These are phyloP conservation scores for Spinus pinus DNA, from an alignment of 2,797 vertebrate species.

Conservation along the genomic window DNA sequence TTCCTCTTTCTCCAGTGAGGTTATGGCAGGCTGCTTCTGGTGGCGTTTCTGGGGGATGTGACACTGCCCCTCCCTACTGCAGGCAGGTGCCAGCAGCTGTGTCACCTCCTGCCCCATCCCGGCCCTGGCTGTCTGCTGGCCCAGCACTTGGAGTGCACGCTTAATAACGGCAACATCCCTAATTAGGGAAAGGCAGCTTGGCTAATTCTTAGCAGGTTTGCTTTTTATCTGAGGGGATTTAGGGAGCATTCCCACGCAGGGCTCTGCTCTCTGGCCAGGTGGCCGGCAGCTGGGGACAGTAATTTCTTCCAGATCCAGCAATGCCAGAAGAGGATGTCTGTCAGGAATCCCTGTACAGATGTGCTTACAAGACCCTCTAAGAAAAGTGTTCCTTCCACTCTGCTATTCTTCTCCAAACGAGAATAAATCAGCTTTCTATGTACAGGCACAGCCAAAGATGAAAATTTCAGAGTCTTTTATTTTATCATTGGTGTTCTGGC, in stretches of 20 bases:
- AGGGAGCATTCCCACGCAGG: slow-evolving; percentile 1
- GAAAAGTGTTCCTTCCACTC: background rate
- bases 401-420: background rate
- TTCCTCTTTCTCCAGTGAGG: background rate
- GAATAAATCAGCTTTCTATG: background rate
- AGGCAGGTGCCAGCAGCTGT: background rate
- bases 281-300: slow-evolving; percentile 32
- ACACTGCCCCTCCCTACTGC: background rate
- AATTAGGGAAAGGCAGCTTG: background rate
- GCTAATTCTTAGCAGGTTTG: slow-evolving; percentile 8
- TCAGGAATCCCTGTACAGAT: background rate
- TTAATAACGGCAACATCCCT: background rate
- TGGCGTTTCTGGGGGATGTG: background rate
- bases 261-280: background rate
- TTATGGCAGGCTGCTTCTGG: background rate
- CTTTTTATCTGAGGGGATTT: background rate
- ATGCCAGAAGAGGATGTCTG: background rate
- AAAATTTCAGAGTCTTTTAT: background rate
- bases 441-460: background rate
- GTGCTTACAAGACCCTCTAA: background rate
- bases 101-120: background rate
- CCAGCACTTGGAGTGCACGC: background rate
- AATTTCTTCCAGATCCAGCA: slow-evolving; percentile 39
- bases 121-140: background rate
- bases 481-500: background rate